Evolutionary conservation across 2,888 invertebrate genomes (phyloP), one percentile per base, ranked within the genome.

Genomic region (Calephelis perditalis): DNA sequence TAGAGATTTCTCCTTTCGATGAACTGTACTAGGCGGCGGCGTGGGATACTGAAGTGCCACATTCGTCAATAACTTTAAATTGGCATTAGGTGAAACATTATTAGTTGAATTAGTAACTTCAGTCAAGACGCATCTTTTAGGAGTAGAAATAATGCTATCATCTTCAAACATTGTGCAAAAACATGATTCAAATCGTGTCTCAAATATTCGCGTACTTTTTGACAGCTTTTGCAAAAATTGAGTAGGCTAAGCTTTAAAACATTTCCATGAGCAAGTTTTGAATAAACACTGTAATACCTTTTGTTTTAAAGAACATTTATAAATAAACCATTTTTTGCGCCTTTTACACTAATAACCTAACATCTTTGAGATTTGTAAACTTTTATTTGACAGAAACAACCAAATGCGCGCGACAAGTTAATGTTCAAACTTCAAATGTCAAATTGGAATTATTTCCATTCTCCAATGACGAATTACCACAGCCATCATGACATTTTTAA

Each of bases 51-150:
- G 91, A 75, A 88, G 80, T 10, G 94, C 93, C 60, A 94, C 92
- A 82, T 92, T 93, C 7, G 93, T 94, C 65, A 94, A 81, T 69
- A 94, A 81, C 81, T 93, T 93, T 57, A 94, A 86, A 81, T 94
- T 94, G 67, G 94, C 93, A 62, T 92, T 94, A 35, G 94, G 94
- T 26, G 94, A 94, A 15, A 93, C 89, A 70, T 91, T 91, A 64
- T 81, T 83, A 43, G 86, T 78, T 11, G 91, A 84, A 74, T 92
- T 92, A 52, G 92, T 92, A 59, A 92, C 86, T 79, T 92, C 92
- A 60, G 90, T 86, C 59, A 92, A 84, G 63, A 91, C 91, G 74
- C 79, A 87, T 67, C 91, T 86, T 79, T 91, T 91, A 62, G 91
- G 91, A 72, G 91, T 91, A 76, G 81, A 84, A 76, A 81, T 81